Evolutionary conservation across 1,140 invertebrate species (phyloP).

Genomic region (Glomeris maerens): DNA sequence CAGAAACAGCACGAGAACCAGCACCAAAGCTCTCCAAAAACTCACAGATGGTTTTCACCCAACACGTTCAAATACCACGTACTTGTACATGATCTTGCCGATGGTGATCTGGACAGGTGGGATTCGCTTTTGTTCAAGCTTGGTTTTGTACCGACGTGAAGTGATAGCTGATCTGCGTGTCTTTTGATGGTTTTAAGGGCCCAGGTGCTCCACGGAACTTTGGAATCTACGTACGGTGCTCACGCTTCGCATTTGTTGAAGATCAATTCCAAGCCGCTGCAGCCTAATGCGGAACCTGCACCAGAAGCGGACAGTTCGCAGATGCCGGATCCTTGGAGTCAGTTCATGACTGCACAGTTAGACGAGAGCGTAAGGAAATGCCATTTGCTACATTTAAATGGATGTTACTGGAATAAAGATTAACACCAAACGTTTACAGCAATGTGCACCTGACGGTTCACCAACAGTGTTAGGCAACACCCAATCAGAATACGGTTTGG

Average conservation of each 20-base stretch:
- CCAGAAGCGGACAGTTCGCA: slow-evolving; percentile 40
- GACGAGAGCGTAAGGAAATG: neutral
- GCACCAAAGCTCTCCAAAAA: slow-evolving; percentile 52
- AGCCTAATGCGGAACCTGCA: neutral
- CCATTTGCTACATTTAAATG: neutral
- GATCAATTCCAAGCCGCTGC: slow-evolving; percentile 54
- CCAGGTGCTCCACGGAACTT: slow-evolving; percentile 59
- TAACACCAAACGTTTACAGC: neutral
- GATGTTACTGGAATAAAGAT: neutral
- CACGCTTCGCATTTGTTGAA: slow-evolving; percentile 72
- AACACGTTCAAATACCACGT: slow-evolving; percentile 78
- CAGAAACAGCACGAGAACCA: slow-evolving; percentile 65
- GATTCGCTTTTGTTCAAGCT: slow-evolving; percentile 4
- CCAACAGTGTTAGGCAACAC: slow-evolving; percentile 5
- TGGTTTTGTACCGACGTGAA: neutral
- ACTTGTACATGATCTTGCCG: slow-evolving; percentile 67
- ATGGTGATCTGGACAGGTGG: slow-evolving; percentile 46
- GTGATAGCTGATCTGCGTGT: slow-evolving; percentile 11
- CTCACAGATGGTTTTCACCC: slow-evolving; percentile 80
- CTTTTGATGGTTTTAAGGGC: slow-evolving; percentile 44
- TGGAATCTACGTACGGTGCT: slow-evolving; percentile 69
- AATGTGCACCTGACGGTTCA: slow-evolving; percentile 1
- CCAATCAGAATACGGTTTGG: slow-evolving; percentile 10
- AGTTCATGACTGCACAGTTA: slow-evolving; percentile 48
- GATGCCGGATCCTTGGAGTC: slow-evolving; percentile 66